Conservation (phyloP, 1,140 invertebrate species). For the Neuroterus valhalla region DNA sequence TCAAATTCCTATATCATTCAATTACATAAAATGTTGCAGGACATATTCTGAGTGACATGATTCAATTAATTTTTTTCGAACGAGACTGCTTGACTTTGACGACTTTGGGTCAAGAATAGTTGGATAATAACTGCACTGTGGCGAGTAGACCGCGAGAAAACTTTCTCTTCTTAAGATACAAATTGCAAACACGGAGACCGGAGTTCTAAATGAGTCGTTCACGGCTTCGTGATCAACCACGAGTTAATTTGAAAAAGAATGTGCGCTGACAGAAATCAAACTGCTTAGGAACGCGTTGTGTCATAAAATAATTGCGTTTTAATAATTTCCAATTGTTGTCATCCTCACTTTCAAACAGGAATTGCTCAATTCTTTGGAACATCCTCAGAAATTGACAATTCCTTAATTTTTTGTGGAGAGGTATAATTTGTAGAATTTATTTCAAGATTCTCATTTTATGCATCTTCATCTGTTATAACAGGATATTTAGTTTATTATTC, state of each 20-base stretch:
- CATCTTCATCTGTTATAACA: too few relatives aligned
- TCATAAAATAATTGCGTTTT: background rate
- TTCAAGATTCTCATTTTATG: too few relatives aligned
- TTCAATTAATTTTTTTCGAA: background rate
- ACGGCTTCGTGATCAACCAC: background rate
- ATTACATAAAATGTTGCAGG: background rate
- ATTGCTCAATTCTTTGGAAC: too few relatives aligned
- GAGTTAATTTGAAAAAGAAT: background rate
- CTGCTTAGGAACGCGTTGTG: background rate
- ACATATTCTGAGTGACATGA: background rate
- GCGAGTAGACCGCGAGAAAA: background rate
- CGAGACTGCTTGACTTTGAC: conserved; percentile 15
- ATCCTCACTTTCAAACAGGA: background rate
- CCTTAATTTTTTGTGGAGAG: too few relatives aligned
- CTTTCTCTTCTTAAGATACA: conserved; percentile 9
- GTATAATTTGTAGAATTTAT: too few relatives aligned
- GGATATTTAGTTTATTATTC: too few relatives aligned
- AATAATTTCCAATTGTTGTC: background rate
- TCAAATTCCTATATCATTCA: background rate
- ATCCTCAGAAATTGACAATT: too few relatives aligned
- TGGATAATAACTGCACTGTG: conserved; percentile 5
- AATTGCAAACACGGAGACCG: background rate
- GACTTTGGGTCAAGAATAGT: conserved; percentile 25
- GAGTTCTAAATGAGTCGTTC: background rate
- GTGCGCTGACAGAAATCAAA: background rate